Conservation (phyloP, 2,888 invertebrate genomes). For the Mythimna lalbum region DNA sequence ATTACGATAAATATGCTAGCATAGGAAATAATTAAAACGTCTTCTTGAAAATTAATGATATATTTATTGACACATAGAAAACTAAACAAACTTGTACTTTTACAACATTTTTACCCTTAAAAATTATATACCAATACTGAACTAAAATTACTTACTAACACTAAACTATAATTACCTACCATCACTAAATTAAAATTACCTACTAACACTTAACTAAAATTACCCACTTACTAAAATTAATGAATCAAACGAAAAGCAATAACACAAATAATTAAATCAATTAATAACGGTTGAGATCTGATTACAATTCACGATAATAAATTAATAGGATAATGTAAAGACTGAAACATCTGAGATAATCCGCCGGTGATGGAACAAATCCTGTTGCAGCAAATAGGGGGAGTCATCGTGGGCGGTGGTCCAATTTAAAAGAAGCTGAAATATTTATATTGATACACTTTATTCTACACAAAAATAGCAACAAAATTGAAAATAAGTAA, state of each 20-base stretch:
- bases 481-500: too few species aligned
- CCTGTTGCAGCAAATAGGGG: slow-evolving; percentile 51
- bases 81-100: background rate
- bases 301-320: slow-evolving; percentile 59
- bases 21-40: too few species aligned
- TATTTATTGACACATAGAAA: background rate
- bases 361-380: slow-evolving; percentile 40
- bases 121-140: too few species aligned
- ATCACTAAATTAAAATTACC: too few species aligned
- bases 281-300: slow-evolving; percentile 48
- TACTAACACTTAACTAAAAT: slow-evolving; percentile 5
- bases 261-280: slow-evolving; percentile 57
- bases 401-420: slow-evolving; percentile 50
- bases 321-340: slow-evolving; percentile 53
- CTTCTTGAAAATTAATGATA: too few species aligned
- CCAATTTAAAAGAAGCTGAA: slow-evolving; percentile 48
- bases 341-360: slow-evolving; percentile 56
- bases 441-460: background rate
- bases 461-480: too few species aligned
- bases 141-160: background rate
- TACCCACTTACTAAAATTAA: background rate
- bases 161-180: background rate
- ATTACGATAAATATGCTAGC: too few species aligned
- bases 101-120: too few species aligned
- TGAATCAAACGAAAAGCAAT: slow-evolving; percentile 22